Percentiles rank a stretch among this genome's conserved stretches.
Evolutionary conservation across 2,797 vertebrate species (phyloP).

Genomic region (Linurgus olivaceus): DNA sequence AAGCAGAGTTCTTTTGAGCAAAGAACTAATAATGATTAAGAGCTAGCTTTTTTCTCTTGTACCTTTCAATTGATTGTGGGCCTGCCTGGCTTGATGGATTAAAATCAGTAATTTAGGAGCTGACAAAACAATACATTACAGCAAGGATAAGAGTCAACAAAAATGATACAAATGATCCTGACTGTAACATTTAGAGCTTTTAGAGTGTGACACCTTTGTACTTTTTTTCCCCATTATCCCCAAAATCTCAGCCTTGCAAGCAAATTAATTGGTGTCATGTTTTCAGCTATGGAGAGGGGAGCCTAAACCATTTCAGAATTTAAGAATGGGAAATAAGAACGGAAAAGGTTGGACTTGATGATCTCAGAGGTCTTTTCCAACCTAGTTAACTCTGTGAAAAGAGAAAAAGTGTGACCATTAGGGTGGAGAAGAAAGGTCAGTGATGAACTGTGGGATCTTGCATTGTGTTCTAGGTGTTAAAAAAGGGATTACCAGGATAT

Average conservation of each 20-base stretch:
- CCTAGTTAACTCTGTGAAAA: neutral
- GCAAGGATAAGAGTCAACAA: neutral
- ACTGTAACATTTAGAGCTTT: neutral
- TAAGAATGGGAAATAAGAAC: neutral
- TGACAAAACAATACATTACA: neutral
- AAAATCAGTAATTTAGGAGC: slow-evolving; percentile 54
- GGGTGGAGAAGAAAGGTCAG: neutral
- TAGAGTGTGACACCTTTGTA: neutral
- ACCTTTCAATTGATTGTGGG: slow-evolving; percentile 21
- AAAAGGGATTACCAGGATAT: neutral
- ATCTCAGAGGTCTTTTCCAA: neutral
- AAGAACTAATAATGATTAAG: slow-evolving; percentile 40
- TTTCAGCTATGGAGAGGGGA: neutral
- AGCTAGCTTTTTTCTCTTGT: neutral
- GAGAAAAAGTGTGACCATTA: neutral
- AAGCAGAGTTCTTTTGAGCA: neutral
- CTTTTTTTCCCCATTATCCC: neutral
- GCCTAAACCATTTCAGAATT: neutral
- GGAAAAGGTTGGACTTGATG: neutral
- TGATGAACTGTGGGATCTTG: neutral
- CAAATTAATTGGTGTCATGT: neutral
- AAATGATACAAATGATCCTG: neutral
- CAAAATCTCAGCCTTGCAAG: neutral
- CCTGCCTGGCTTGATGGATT: slow-evolving; percentile 53
- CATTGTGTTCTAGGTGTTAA: neutral